Percentiles rank a stretch among this genome's conserved stretches.
Evolutionary conservation across 2,888 invertebrate genomes (phyloP).

Genomic region (Oxycera nigricornis): DNA sequence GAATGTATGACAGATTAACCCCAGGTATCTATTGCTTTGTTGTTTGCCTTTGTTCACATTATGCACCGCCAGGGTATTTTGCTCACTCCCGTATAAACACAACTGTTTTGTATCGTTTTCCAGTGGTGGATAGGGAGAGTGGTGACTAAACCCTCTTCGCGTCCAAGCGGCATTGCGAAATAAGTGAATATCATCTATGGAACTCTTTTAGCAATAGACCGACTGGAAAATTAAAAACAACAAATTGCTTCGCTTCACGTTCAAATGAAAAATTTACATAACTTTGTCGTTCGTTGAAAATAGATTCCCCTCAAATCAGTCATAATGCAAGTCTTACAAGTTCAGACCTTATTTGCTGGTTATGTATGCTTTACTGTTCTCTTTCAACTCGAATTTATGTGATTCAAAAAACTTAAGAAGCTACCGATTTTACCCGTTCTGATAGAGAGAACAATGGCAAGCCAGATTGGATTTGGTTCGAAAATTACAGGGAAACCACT

Average conservation of each 20-base stretch:
- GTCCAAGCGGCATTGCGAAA: not conserved
- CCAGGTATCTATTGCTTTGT: constrained; percentile 29
- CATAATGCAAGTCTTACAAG: too few relatives aligned
- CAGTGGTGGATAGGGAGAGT: constrained; percentile 21
- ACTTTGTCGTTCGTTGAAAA: constrained; percentile 21
- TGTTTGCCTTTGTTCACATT: constrained; percentile 2
- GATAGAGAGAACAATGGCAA: constrained; percentile 7
- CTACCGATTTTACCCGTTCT: not conserved
- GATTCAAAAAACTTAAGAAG: not conserved
- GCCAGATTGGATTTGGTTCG: constrained; percentile 25
- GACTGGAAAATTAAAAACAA: constrained; percentile 46
- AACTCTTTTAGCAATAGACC: constrained; percentile 40
- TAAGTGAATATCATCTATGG: not conserved
- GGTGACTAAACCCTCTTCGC: not conserved
- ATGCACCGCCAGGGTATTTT: constrained; percentile 10
- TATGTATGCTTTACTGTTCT: not conserved
- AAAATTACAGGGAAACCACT: constrained; percentile 44
- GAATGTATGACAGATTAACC: constrained; percentile 28
- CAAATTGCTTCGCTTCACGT: constrained; percentile 43
- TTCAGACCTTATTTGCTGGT: too few relatives aligned
- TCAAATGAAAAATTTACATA: constrained; percentile 46
- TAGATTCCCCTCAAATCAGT: not conserved
- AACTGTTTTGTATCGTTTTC: constrained; percentile 40
- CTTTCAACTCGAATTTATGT: not conserved
- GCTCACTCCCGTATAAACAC: constrained; percentile 37